Percentiles rank a stretch among this genome's conserved stretches.
phyloP scores from a whole-genome alignment of 2,113 vertebrate genomes.

The Tiliqua scincoides region DNA sequence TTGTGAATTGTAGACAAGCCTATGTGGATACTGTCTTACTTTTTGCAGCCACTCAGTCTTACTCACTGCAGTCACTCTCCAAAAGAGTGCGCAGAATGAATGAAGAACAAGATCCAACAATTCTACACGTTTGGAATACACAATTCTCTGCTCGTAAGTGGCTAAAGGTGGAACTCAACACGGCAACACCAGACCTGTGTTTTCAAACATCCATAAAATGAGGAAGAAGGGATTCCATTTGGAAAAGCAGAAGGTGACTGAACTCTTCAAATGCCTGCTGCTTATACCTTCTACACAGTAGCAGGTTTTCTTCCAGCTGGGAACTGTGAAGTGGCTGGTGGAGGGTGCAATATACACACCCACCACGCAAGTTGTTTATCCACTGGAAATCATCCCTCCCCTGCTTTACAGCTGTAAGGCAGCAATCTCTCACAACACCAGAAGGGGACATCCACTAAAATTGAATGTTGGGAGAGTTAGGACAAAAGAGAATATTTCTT shows the following conservation, averaged over 20 bases:
- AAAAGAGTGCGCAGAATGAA: background rate
- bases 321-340: background rate
- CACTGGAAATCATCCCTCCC: background rate
- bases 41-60: background rate
- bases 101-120: background rate
- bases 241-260: background rate
- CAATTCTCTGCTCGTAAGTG: background rate
- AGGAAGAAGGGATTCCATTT: background rate
- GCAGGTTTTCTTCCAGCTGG: background rate
- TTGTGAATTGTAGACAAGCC: background rate
- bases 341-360: too few species aligned
- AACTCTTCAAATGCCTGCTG: background rate
- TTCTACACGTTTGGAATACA: background rate
- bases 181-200: background rate
- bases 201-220: background rate
- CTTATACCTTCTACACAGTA: background rate
- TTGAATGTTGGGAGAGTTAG: too few species aligned
- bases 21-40: too few species aligned
- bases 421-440: too few species aligned
- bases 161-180: background rate
- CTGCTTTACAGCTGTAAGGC: too few species aligned
- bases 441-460: too few species aligned
- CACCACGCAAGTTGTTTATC: background rate
- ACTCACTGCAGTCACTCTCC: background rate
- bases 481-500: too few species aligned